These are phyloP conservation scores for Lycorma delicatula DNA, from an alignment of 1,140 invertebrate genomes.

Conservation along the genomic window DNA sequence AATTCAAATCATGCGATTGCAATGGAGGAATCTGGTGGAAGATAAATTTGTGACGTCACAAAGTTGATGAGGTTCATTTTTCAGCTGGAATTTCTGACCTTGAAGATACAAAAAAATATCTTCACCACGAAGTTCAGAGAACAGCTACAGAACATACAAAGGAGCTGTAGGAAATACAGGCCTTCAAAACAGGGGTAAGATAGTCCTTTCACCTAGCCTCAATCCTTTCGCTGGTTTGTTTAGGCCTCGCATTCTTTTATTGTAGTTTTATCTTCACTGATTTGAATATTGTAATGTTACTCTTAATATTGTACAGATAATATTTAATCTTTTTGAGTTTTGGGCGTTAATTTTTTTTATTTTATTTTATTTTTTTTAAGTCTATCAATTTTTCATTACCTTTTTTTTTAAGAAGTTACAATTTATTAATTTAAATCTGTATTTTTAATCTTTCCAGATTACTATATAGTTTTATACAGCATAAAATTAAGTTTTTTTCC, in stretches of 20 bases:
- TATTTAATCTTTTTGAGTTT: not conserved
- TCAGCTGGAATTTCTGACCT: not conserved
- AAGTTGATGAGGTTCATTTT: not conserved
- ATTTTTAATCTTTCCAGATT: too few species aligned
- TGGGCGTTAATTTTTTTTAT: not conserved
- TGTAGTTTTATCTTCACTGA: not conserved
- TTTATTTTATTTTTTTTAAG: not conserved
- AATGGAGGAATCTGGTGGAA: not conserved
- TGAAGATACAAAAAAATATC: not conserved
- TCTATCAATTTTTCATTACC: not conserved
- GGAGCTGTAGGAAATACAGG: not conserved
- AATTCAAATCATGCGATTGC: not conserved
- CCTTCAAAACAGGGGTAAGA: not conserved
- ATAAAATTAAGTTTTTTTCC: too few species aligned
- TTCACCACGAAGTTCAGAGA: too few species aligned
- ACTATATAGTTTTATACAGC: too few species aligned
- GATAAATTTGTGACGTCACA: not conserved
- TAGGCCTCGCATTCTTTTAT: not conserved
- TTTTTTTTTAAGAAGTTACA: not conserved
- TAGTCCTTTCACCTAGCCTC: slow-evolving; percentile 2
- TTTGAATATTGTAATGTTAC: not conserved
- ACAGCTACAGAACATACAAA: not conserved
- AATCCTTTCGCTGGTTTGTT: not conserved
- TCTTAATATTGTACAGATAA: not conserved
- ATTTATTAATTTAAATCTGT: too few species aligned